Conservation (phyloP, 1,140 invertebrate genomes). For the Zeugodacus cucurbitae region DNA sequence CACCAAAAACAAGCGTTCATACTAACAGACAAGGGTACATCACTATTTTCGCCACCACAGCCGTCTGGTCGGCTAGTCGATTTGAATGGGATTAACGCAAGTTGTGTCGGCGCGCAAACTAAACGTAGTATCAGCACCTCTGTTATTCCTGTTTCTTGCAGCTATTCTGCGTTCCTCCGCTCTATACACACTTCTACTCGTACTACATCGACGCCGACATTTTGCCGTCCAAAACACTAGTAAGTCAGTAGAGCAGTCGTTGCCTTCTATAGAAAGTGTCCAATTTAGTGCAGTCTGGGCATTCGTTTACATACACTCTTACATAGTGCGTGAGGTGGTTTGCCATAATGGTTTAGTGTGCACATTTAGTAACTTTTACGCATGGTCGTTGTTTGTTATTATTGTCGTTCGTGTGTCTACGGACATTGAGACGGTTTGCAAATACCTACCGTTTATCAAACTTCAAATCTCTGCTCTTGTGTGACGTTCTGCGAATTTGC, state of each 20-base stretch:
- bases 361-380: not conserved
- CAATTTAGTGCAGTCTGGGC: not conserved
- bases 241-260: constrained; percentile 2
- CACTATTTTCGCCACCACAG: not conserved
- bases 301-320: not conserved
- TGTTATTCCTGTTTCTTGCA: not conserved
- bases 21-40: not conserved
- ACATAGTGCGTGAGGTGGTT: no score
- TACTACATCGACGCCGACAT: not conserved
- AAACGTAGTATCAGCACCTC: not conserved
- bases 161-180: not conserved
- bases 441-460: not conserved
- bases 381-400: not conserved
- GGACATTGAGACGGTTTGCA: not conserved
- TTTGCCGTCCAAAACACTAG: not conserved
- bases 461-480: not conserved
- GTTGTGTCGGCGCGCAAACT: not conserved
- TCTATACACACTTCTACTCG: not conserved
- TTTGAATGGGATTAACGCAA: not conserved
- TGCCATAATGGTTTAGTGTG: not conserved
- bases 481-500: not conserved
- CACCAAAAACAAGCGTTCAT: not conserved
- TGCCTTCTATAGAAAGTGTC: not conserved
- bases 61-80: not conserved
- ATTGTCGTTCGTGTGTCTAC: not conserved